Base-by-base conservation (phyloP, 2,888 invertebrate genomes). In the Ernsta delagoae region DNA sequence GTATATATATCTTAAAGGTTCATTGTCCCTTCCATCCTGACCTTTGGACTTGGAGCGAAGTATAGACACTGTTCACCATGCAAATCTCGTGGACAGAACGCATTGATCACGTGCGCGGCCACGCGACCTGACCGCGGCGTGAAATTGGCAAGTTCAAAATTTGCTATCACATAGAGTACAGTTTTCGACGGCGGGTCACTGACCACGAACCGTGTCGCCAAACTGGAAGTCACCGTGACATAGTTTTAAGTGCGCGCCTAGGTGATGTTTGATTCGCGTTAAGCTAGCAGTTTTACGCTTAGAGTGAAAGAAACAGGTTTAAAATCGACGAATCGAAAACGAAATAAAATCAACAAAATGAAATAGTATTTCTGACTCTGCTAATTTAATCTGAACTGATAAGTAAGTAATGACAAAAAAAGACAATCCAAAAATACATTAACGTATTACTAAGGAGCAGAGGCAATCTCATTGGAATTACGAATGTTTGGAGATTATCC, bases 151-250 rank as follows among this genome's bases (percentile, higher is more conserved):
- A 50, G 68, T 62, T 63, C 79, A 82, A 75, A 78, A 80, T 82
- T 84, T 79, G 82, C 76, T 74, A 76, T 81, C 76, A 74, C 74
- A 45, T 53, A 73, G 77, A 76, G 71, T 75, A 80, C 79, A 76
- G 79, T 84, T 82, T 82, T 81, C 73, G 76, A 77, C 73, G 76
- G 77, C 41, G 65, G 85, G 85, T 78, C 84, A 79, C 75, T 83
- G 89, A 80, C 87, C 86, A 80, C 65, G 70, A 85, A 83, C 78
- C 74, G 82, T 86, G 83, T 79, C 83, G 80, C 77, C 74, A 83
- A 83, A 82, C 74, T 73, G 75, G 79, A 67, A 79, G 83, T 87
- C 84, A 87, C 76, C 79, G 78, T 88, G 85, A 86, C 81, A 77
- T 71, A 73, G 70, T 73, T 72, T 77, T 82, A 79, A 77, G 74